A percentile compares a stretch with the other conserved stretches of the same genome.
Evolutionary conservation across 2,113 vertebrate genomes (phyloP).

Genomic region (Lethenteron reissneri): DNA sequence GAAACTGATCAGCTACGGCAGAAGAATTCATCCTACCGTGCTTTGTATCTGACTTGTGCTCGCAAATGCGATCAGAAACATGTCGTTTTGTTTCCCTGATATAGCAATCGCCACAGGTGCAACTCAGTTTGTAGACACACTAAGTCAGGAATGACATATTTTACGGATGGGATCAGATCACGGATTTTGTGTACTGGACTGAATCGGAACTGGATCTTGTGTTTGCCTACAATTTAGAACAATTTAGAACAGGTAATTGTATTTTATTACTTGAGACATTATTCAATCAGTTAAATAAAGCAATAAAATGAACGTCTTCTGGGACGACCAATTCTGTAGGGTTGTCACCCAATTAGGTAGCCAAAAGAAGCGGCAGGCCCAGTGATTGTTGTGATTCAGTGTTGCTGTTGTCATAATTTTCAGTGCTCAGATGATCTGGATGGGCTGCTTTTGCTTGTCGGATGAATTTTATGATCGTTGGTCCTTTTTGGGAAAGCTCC

Average conservation of each 20-base stretch:
- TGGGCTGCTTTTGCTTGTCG: slow-evolving; percentile 3
- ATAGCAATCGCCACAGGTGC: too few relatives aligned
- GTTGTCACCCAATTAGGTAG: slow-evolving; percentile 4
- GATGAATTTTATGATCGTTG: slow-evolving; percentile 6
- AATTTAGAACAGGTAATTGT: neutral
- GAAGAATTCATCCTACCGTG: too few relatives aligned
- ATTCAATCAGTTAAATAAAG: slow-evolving; percentile 2
- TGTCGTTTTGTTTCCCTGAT: too few relatives aligned
- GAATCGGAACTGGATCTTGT: too few relatives aligned
- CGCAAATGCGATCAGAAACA: too few relatives aligned
- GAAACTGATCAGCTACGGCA: too few relatives aligned
- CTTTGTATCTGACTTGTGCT: too few relatives aligned
- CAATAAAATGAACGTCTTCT: neutral
- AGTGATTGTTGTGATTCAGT: slow-evolving; percentile 5
- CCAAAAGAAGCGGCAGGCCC: neutral
- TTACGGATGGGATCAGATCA: too few relatives aligned
- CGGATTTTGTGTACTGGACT: too few relatives aligned
- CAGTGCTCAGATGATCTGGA: neutral
- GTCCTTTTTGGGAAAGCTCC: slow-evolving; percentile 10
- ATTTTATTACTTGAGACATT: slow-evolving; percentile 1
- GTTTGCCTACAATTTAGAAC: slow-evolving; percentile 3
- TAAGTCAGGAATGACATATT: too few relatives aligned
- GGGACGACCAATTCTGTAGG: neutral
- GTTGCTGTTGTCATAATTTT: slow-evolving; percentile 4
- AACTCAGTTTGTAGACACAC: too few relatives aligned